Evolutionary conservation across 2,113 vertebrate species (phyloP).

Genomic region (Dromiciops gliroides): DNA sequence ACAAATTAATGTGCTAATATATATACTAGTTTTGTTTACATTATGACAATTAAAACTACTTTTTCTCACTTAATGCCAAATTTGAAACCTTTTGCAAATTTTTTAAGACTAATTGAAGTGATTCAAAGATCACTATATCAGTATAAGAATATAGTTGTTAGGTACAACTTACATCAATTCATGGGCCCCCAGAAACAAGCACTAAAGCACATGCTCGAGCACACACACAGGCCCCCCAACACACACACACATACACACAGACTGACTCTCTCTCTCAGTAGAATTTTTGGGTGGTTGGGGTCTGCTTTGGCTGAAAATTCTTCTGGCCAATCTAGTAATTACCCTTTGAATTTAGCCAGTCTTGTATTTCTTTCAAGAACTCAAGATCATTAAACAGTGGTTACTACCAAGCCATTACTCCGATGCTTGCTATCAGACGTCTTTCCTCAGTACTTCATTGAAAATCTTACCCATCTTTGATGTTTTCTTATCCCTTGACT

Average conservation of each 20-base stretch:
- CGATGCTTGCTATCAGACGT: not conserved
- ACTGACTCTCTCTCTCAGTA: too few relatives aligned
- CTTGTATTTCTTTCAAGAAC: not conserved
- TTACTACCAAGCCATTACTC: not conserved
- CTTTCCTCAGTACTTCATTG: not conserved
- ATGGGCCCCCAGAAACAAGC: too few relatives aligned
- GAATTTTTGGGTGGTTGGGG: not conserved
- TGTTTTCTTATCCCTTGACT: not conserved
- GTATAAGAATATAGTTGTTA: not conserved
- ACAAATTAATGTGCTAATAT: not conserved
- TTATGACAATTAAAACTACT: not conserved
- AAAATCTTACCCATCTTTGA: not conserved
- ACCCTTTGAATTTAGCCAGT: not conserved
- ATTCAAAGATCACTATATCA: not conserved
- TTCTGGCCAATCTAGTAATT: not conserved
- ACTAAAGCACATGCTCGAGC: too few relatives aligned
- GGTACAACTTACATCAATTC: not conserved
- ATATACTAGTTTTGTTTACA: not conserved
- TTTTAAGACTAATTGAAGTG: not conserved
- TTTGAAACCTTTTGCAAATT: not conserved
- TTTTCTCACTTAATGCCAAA: not conserved
- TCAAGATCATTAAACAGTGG: not conserved
- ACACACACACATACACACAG: not conserved
- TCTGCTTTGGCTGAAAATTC: not conserved
- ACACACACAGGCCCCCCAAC: too few relatives aligned